Percentiles rank a stretch among this genome's conserved stretches.
Conservation (phyloP, 1,140 invertebrate genomes). For the Laupala kohalensis region DNA sequence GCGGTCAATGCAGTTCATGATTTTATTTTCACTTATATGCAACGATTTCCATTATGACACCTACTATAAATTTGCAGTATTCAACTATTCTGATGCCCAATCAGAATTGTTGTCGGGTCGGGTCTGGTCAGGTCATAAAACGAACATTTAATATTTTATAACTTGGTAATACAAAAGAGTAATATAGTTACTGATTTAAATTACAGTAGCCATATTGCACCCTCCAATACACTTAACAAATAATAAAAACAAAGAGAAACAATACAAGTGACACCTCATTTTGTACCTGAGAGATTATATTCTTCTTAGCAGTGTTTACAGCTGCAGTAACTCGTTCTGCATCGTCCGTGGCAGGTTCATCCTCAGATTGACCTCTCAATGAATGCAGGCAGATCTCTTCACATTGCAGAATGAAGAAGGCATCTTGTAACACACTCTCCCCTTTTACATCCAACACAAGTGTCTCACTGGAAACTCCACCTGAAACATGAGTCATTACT, state of each 20-base stretch:
- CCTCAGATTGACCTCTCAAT: neutral
- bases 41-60: too few species aligned
- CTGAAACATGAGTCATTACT: neutral
- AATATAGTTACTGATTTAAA: too few species aligned
- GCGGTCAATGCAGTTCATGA: too few species aligned
- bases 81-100: too few species aligned
- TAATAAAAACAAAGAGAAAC: neutral
- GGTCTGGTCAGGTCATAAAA: too few species aligned
- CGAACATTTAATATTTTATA: too few species aligned
- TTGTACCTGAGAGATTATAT: neutral
- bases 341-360: neutral
- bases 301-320: neutral
- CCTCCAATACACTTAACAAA: neutral
- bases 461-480: neutral
- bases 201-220: too few species aligned
- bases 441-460: neutral
- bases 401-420: neutral
- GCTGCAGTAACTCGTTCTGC: neutral
- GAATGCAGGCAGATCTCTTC: neutral
- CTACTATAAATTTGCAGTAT: too few species aligned
- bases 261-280: neutral
- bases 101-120: too few species aligned
- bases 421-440: neutral
- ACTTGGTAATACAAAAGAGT: too few species aligned
- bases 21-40: too few species aligned